A percentile compares a stretch with the other conserved stretches of the same genome.
These are phyloP conservation scores for Lasaia peninsularis DNA, from an alignment of 1,140 invertebrate genomes.

Conservation along the genomic window DNA sequence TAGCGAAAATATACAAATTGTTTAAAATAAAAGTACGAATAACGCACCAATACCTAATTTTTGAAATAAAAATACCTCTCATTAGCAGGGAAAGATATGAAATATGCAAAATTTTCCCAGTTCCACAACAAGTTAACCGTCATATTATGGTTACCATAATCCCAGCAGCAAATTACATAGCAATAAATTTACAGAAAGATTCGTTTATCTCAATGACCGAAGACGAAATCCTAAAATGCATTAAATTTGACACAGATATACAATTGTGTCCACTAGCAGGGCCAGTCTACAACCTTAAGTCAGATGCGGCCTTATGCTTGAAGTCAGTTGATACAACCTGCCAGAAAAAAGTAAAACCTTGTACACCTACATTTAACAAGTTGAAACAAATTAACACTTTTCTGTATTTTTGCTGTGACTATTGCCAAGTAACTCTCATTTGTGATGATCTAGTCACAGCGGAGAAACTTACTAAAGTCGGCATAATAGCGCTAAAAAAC, in stretches of 20 bases:
- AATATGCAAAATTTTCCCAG: neutral
- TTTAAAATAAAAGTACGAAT: constrained; percentile 1
- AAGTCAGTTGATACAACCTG: neutral
- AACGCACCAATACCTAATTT: constrained; percentile 14
- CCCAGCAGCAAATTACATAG: constrained; percentile 11
- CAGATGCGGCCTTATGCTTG: neutral
- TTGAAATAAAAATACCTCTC: constrained; percentile 12
- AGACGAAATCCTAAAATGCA: neutral
- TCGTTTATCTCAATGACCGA: neutral
- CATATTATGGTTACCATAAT: constrained; percentile 11
- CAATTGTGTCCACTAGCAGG: neutral
- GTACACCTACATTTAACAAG: neutral
- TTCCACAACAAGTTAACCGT: neutral
- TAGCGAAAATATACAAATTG: constrained; percentile 7
- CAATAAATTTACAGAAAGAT: constrained; percentile 21
- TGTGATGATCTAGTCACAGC: constrained; percentile 13
- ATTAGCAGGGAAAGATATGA: constrained; percentile 6
- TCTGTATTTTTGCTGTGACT: neutral
- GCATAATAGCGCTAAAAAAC: constrained; percentile 4
- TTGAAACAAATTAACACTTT: neutral
- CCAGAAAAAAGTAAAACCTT: neutral
- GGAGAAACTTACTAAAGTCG: constrained; percentile 6
- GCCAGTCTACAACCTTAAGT: neutral
- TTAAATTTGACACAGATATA: neutral
- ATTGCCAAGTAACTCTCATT: neutral